These are phyloP conservation scores for Bombyx mandarina DNA, from an alignment of 1,140 invertebrate species.

Conservation along the genomic window DNA sequence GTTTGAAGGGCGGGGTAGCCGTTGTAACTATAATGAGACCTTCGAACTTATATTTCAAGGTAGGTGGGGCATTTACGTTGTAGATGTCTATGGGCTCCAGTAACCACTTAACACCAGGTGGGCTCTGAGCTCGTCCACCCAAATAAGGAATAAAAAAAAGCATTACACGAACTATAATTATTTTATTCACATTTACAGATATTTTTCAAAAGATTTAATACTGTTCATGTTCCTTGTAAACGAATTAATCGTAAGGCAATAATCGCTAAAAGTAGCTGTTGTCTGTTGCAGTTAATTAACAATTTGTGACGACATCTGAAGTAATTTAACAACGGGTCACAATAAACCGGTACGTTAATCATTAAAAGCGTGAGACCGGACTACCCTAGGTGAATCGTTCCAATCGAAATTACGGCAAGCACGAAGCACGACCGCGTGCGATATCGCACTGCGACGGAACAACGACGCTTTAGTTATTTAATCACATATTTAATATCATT, in stretches of 20 bases:
- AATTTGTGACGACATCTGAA: neutral
- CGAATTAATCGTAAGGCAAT: too few species aligned
- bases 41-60: too few species aligned
- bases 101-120: too few species aligned
- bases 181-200: neutral
- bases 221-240: too few species aligned
- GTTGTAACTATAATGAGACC: too few species aligned
- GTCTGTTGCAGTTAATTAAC: too few species aligned
- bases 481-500: slow-evolving; percentile 16
- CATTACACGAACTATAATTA: neutral
- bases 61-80: too few species aligned
- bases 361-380: slow-evolving; percentile 58
- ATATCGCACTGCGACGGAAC: slow-evolving; percentile 29
- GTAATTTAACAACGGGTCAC: slow-evolving; percentile 33
- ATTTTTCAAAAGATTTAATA: neutral
- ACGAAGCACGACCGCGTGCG: slow-evolving; percentile 44
- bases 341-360: slow-evolving; percentile 38
- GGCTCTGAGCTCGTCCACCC: too few species aligned
- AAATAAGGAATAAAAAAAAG: too few species aligned
- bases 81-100: too few species aligned
- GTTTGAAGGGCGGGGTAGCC: too few species aligned
- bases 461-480: slow-evolving; percentile 45
- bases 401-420: slow-evolving; percentile 54
- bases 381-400: slow-evolving; percentile 44
- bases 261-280: neutral